Conservation (phyloP, 2,888 invertebrate species). For the Athalia cordata region DNA sequence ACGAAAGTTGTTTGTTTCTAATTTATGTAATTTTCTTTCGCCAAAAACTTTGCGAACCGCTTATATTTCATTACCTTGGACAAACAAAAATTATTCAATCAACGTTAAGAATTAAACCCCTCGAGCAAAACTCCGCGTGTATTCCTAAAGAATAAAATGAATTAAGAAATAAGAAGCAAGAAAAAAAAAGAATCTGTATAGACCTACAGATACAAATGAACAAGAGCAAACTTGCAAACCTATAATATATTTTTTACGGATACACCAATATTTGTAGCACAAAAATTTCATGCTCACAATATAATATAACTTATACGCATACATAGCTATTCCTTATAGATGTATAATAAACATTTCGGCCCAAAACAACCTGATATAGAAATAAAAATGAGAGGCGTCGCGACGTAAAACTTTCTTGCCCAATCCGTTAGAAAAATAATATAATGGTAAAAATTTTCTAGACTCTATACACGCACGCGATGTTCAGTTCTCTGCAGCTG, state of each 20-base stretch:
- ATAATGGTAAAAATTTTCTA: constrained; percentile 5
- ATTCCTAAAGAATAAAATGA: not conserved
- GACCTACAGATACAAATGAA: not conserved
- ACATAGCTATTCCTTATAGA: not conserved
- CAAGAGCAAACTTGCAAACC: not conserved
- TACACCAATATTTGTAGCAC: too few relatives aligned
- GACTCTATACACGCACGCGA: not conserved
- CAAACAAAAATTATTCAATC: constrained; percentile 5
- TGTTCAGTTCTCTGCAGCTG: not conserved
- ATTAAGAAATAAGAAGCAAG: not conserved
- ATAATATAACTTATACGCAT: too few relatives aligned
- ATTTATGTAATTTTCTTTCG: not conserved
- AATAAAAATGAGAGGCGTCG: constrained; percentile 3
- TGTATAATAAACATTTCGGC: not conserved
- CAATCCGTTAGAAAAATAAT: constrained; percentile 9
- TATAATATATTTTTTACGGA: not conserved
- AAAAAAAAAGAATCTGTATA: too few relatives aligned
- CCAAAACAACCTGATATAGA: not conserved
- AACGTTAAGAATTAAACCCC: not conserved
- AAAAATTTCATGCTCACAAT: too few relatives aligned
- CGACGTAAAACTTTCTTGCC: constrained; percentile 6
- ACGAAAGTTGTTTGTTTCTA: constrained; percentile 5
- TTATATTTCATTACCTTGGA: not conserved
- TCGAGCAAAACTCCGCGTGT: not conserved
- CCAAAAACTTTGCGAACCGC: not conserved